These are phyloP conservation scores for Leptonema lineaticorne DNA, from an alignment of 1,140 invertebrate genomes.

Conservation along the genomic window DNA sequence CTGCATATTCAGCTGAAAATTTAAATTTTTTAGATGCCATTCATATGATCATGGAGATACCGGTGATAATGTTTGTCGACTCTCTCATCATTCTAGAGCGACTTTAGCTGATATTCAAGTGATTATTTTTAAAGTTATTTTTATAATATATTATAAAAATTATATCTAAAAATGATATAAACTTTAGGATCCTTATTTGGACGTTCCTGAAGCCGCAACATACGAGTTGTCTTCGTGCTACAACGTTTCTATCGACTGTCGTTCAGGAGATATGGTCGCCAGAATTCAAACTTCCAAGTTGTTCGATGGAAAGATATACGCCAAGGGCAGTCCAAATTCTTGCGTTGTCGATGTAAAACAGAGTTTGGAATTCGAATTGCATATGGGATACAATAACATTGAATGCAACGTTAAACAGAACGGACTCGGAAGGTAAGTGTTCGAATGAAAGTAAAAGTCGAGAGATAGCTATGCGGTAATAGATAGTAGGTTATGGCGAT, in stretches of 20 bases:
- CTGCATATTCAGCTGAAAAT: background rate
- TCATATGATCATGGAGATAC: slow-evolving; percentile 93
- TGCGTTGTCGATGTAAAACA: slow-evolving; percentile 85
- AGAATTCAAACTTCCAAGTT: slow-evolving; percentile 88
- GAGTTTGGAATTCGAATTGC: slow-evolving; percentile 82
- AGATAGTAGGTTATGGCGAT: background rate
- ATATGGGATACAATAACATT: slow-evolving; percentile 88
- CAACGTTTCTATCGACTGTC: slow-evolving; percentile 90
- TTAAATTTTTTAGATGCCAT: slow-evolving; percentile 69
- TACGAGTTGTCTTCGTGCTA: slow-evolving; percentile 93
- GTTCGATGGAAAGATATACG: slow-evolving; percentile 93
- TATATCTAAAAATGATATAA: slow-evolving; percentile 19
- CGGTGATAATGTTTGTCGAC: slow-evolving; percentile 86
- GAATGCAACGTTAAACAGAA: slow-evolving; percentile 88
- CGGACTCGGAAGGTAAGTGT: slow-evolving; percentile 68
- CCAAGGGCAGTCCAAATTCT: slow-evolving; percentile 88
- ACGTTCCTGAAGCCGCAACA: slow-evolving; percentile 84
- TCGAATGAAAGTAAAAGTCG: slow-evolving; percentile 5
- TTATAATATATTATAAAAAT: slow-evolving; percentile 21
- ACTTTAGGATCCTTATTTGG: slow-evolving; percentile 80
- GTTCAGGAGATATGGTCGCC: slow-evolving; percentile 89
- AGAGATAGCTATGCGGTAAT: background rate
- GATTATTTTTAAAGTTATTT: slow-evolving; percentile 32
- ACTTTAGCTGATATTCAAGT: slow-evolving; percentile 86
- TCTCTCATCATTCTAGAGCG: slow-evolving; percentile 86